Percentiles rank a stretch among this genome's conserved stretches.
phyloP scores from a whole-genome alignment of 2,888 invertebrate genomes.

The Xestia c-nigrum region DNA sequence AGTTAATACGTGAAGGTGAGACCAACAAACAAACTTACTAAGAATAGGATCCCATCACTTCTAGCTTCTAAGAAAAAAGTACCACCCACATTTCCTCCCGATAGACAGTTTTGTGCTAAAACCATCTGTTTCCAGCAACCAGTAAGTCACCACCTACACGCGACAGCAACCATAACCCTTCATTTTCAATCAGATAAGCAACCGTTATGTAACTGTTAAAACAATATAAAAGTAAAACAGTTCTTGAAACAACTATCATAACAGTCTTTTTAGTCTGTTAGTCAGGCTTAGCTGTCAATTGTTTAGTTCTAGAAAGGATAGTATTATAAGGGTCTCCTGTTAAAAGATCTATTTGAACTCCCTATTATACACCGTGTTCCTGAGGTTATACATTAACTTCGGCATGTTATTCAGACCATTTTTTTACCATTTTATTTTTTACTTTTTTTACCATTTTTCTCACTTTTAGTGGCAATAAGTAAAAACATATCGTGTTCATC shows the following conservation, averaged over 20 bases:
- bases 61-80: not conserved
- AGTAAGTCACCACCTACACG: conserved; percentile 53
- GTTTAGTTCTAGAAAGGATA: not conserved
- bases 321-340: not conserved
- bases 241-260: conserved; percentile 16
- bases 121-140: conserved; percentile 10
- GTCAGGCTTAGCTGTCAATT: not conserved
- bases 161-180: conserved; percentile 36
- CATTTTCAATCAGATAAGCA: conserved; percentile 55
- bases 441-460: too few relatives aligned
- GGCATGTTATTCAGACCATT: too few relatives aligned
- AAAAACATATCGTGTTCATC: too few relatives aligned
- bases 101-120: conserved; percentile 21
- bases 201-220: conserved; percentile 41
- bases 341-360: too few relatives aligned
- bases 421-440: too few relatives aligned
- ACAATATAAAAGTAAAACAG: conserved; percentile 48
- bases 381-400: too few relatives aligned
- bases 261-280: not conserved
- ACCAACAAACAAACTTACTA: not conserved
- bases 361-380: too few relatives aligned
- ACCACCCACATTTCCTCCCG: too few relatives aligned
- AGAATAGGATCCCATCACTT: not conserved
- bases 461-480: too few relatives aligned
- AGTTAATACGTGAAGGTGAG: not conserved